Percentiles rank a stretch among this genome's conserved stretches.
Conservation (phyloP, 2,888 invertebrate genomes). For the Caenorhabditis sinica region DNA sequence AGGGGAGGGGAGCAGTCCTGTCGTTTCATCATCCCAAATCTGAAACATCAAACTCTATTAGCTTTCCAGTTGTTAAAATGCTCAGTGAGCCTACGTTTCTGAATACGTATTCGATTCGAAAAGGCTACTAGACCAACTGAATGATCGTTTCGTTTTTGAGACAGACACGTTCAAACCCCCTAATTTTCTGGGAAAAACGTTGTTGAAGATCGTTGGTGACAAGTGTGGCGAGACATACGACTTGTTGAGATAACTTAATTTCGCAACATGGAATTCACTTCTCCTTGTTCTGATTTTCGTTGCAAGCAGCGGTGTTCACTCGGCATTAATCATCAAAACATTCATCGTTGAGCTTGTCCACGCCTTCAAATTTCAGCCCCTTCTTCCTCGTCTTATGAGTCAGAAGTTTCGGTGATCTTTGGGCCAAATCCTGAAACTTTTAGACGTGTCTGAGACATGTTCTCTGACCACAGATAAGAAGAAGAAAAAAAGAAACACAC, state of each 20-base stretch:
- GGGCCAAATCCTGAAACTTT: constrained; percentile 50
- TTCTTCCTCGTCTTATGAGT: constrained; percentile 39
- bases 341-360: constrained; percentile 33
- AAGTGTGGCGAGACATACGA: constrained; percentile 26
- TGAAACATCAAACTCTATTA: neutral
- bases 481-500: constrained; percentile 32
- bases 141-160: neutral
- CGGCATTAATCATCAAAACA: constrained; percentile 49
- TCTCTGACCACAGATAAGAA: constrained; percentile 22
- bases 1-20: no score
- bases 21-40: constrained; percentile 2
- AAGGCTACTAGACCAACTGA: constrained; percentile 1
- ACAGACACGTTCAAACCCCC: constrained; percentile 13
- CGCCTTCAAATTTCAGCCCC: constrained; percentile 31
- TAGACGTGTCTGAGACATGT: constrained; percentile 39
- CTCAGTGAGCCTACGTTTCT: neutral
- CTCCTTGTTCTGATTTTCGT: constrained; percentile 3
- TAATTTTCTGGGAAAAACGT: constrained; percentile 30
- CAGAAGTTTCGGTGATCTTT: constrained; percentile 56
- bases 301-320: constrained; percentile 24
- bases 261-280: constrained; percentile 50
- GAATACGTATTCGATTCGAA: neutral
- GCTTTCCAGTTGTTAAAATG: neutral
- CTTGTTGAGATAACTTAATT: constrained; percentile 48
- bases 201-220: constrained; percentile 30